Evolutionary conservation across 2,113 vertebrate genomes (phyloP), one percentile per base, ranked within the genome.

Genomic region (Polypterus senegalus): DNA sequence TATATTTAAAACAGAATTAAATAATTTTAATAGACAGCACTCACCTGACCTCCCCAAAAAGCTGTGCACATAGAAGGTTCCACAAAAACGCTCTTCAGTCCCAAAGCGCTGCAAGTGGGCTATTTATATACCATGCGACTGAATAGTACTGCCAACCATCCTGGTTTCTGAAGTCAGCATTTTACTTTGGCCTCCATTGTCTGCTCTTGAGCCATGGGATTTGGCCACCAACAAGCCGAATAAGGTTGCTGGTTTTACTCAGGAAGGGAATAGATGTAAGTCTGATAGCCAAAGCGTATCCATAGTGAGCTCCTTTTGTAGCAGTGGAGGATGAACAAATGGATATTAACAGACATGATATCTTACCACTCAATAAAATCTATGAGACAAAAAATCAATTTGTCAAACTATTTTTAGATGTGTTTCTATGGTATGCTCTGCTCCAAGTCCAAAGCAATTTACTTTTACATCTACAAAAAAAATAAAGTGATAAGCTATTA

Each of bases 31-130:
- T 66, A 55, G 64, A 73, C 10, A 63, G 70, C 27, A 69, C 82
- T 88, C 85, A 85, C 84, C 85, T 83, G 80, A 81, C 71, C 67
- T 73, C 73, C 73, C 73, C 65, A 76, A 81, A 81, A 71, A 77
- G 72, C 65, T 67, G 76, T 69, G 68, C 71, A 67, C 65, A 71
- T 69, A 73, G 73, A 65, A 70, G 76, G 78, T 66, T 78, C 75
- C 79, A 78, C 76, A 76, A 77, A 75, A 77, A 75, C 70, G 59
- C 73, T 66, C 72, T 78, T 74, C 80, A 69, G 73, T 75, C 69
- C 27, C 27, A 27, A 27, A 27, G 48, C 11, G 55, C 66, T 65
- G 64, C 58, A 69, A 72, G 66, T 59, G 9, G 68, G 72, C 76
- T 83, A 81, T 87, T 85, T 87, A 87, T 86, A 86, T 70, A 70